phyloP scores from a whole-genome alignment of 2,113 vertebrate genomes.

The Glareola pratincola region DNA sequence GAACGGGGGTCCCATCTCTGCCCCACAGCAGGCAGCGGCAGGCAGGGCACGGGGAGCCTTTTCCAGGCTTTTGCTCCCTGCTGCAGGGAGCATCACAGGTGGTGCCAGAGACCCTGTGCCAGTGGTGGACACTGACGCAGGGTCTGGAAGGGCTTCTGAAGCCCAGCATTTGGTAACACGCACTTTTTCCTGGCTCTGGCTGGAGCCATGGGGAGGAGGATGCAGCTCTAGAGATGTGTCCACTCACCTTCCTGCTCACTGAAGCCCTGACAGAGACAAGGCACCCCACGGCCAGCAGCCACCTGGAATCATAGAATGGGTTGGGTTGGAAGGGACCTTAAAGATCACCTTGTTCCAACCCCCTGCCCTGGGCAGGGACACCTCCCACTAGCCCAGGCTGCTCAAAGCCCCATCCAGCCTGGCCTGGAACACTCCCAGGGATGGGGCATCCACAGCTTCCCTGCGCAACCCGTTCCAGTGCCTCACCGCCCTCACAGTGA shows the following conservation, averaged over 20 bases:
- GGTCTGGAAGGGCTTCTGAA: neutral
- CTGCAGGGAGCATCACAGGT: neutral
- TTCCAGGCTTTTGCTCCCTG: neutral
- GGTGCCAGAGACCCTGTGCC: neutral
- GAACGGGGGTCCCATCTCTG: accelerated
- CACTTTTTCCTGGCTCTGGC: neutral
- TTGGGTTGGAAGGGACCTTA: too few relatives aligned
- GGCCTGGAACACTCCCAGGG: too few relatives aligned
- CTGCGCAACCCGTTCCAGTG: too few relatives aligned
- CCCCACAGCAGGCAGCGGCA: neutral
- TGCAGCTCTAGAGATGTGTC: neutral
- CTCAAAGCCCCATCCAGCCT: too few relatives aligned
- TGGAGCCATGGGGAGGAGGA: neutral
- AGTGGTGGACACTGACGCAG: accelerated
- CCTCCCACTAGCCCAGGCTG: too few relatives aligned
- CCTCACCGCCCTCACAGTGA: too few relatives aligned
- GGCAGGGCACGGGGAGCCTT: neutral
- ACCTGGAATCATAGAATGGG: too few relatives aligned
- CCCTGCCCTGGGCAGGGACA: too few relatives aligned
- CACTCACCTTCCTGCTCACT: accelerated
- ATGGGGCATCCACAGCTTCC: too few relatives aligned
- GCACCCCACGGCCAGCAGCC: neutral
- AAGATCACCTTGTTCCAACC: too few relatives aligned
- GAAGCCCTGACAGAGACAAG: neutral
- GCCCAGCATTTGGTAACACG: accelerated